Conservation (phyloP, 2,113 vertebrate species). For the Myiopsitta monachus region DNA sequence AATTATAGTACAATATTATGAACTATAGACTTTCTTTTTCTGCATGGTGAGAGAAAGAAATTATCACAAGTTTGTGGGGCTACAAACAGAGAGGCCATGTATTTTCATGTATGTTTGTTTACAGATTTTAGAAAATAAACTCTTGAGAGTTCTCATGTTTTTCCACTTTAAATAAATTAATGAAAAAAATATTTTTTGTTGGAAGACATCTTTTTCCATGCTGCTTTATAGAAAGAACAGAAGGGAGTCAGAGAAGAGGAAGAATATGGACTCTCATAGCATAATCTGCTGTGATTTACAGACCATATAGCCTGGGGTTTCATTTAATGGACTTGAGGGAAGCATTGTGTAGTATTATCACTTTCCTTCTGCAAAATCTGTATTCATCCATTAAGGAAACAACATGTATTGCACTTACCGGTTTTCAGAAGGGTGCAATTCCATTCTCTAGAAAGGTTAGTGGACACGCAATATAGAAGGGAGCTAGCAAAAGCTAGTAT, state of each 20-base stretch:
- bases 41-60: neutral
- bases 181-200: neutral
- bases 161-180: neutral
- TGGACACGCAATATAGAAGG: neutral
- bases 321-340: constrained; percentile 9
- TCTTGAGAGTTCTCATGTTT: fast-evolving
- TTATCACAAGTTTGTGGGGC: neutral
- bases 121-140: neutral
- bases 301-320: neutral
- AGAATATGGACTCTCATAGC: neutral
- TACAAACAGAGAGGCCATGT: neutral
- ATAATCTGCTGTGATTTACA: constrained; percentile 40
- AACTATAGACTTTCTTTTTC: neutral
- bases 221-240: neutral
- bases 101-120: neutral
- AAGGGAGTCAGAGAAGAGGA: neutral
- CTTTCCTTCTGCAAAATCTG: constrained; percentile 25
- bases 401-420: neutral
- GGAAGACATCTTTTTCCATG: neutral
- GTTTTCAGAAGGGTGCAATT: neutral
- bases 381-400: constrained; percentile 19
- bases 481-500: neutral
- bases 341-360: neutral
- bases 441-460: neutral
- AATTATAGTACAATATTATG: neutral